Evolutionary conservation across 1,140 invertebrate species (phyloP).

Genomic region (Bombus superbus): DNA sequence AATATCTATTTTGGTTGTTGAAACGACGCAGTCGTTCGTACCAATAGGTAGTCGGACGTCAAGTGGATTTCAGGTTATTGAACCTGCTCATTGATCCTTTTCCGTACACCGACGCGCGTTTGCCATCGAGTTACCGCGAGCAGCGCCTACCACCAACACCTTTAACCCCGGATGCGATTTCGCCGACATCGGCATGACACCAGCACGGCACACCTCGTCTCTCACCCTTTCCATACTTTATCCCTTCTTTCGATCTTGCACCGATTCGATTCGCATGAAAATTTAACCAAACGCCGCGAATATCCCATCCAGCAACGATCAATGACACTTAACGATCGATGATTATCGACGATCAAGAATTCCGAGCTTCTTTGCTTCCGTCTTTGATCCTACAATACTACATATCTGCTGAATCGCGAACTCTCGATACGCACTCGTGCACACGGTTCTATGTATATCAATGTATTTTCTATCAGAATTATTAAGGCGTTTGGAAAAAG

Average conservation of each 20-base stretch:
- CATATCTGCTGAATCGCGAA: no score
- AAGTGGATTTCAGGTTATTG: constrained; percentile 82
- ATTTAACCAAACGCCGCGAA: no score
- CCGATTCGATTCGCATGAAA: no score
- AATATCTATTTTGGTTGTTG: constrained; percentile 70
- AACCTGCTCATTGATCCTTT: constrained; percentile 80
- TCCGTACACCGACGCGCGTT: constrained; percentile 52
- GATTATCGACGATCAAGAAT: no score
- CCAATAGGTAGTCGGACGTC: constrained; percentile 67
- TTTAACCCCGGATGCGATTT: constrained; percentile 13
- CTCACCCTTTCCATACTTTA: background rate
- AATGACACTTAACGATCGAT: no score
- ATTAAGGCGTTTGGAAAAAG: no score
- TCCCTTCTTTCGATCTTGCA: background rate
- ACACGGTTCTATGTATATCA: no score
- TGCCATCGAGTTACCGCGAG: constrained; percentile 16
- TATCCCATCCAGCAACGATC: no score
- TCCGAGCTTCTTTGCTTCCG: no score
- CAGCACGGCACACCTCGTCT: background rate
- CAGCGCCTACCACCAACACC: constrained; percentile 7
- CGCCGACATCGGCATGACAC: background rate
- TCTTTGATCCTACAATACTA: no score
- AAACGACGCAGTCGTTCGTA: constrained; percentile 62
- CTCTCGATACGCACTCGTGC: no score
- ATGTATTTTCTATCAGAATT: no score